phyloP scores from a whole-genome alignment of 2,888 invertebrate genomes.

The Euzophera pinguis region DNA sequence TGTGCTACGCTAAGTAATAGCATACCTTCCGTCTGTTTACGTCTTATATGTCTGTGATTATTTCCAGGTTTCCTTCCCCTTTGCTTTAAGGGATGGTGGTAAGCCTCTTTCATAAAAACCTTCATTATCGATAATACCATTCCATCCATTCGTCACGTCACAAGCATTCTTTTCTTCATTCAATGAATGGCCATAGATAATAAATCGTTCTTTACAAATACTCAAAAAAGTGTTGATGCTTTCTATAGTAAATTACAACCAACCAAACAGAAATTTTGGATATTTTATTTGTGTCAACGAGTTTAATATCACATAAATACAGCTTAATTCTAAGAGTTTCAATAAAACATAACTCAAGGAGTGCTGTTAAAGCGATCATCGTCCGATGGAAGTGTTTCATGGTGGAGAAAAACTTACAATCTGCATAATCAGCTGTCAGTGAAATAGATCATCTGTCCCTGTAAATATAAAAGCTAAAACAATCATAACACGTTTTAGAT shows the following conservation, averaged over 20 bases:
- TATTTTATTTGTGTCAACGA: constrained; percentile 66
- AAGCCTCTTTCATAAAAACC: too few relatives aligned
- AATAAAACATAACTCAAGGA: constrained; percentile 44
- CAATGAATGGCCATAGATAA: constrained; percentile 55
- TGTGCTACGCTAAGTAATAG: too few relatives aligned
- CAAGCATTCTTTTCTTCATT: constrained; percentile 30
- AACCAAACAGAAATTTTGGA: constrained; percentile 74
- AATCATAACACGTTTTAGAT: constrained; percentile 68
- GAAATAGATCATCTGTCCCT: constrained; percentile 79
- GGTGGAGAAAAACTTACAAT: constrained; percentile 76
- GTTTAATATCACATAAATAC: constrained; percentile 65
- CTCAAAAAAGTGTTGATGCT: constrained; percentile 80
- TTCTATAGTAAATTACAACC: constrained; percentile 78
- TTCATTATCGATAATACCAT: constrained; percentile 25
- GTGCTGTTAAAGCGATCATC: constrained; percentile 52
- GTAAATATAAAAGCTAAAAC: constrained; percentile 78
- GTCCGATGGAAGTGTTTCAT: constrained; percentile 72
- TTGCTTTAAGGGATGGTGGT: too few relatives aligned
- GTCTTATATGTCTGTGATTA: too few relatives aligned
- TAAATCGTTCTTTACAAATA: constrained; percentile 62
- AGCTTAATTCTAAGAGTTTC: constrained; percentile 48
- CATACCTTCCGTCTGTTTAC: too few relatives aligned
- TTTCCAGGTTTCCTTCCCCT: too few relatives aligned
- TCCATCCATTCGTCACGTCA: constrained; percentile 36
- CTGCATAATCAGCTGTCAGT: constrained; percentile 81